Percentiles rank a stretch among this genome's conserved stretches.
These are phyloP conservation scores for Ypsolopha sequella DNA, from an alignment of 2,888 invertebrate genomes.

Conservation along the genomic window DNA sequence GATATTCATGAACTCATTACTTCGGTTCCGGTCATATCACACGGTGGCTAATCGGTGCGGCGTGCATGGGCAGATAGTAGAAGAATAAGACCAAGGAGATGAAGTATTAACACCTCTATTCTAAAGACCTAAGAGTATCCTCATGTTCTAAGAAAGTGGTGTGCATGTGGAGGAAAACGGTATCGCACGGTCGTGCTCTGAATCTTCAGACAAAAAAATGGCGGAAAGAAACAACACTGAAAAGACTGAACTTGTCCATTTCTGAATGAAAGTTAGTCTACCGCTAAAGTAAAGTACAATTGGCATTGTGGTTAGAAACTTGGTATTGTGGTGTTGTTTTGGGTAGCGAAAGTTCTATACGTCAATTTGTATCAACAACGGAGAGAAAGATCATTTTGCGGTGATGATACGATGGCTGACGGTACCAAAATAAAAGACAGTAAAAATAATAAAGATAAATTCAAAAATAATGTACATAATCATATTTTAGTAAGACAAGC, in stretches of 20 bases:
- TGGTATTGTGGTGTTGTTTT: too few relatives aligned
- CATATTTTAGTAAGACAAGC: too few relatives aligned
- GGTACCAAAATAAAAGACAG: too few relatives aligned
- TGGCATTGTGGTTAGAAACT: not conserved
- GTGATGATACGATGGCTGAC: not conserved
- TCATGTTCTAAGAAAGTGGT: too few relatives aligned
- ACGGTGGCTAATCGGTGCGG: conserved; percentile 32
- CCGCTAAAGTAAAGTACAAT: conserved; percentile 1
- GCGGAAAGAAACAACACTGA: conserved; percentile 14
- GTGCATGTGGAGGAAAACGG: conserved; percentile 32
- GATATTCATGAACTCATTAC: conserved; percentile 37
- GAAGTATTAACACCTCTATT: too few relatives aligned
- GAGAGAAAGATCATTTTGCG: not conserved
- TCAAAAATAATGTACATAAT: too few relatives aligned
- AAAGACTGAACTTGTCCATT: conserved; percentile 23
- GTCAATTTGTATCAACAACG: not conserved
- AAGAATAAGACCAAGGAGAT: too few relatives aligned
- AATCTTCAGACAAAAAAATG: conserved; percentile 30
- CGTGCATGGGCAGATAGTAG: conserved; percentile 29
- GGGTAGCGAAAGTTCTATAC: not conserved
- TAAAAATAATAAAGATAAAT: too few relatives aligned
- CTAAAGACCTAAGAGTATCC: too few relatives aligned
- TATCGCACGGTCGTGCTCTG: conserved; percentile 54
- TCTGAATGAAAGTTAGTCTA: conserved; percentile 2
- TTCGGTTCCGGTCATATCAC: conserved; percentile 36